These are phyloP conservation scores for Cecidostiba fungosa DNA, from an alignment of 2,888 invertebrate genomes.

Conservation along the genomic window DNA sequence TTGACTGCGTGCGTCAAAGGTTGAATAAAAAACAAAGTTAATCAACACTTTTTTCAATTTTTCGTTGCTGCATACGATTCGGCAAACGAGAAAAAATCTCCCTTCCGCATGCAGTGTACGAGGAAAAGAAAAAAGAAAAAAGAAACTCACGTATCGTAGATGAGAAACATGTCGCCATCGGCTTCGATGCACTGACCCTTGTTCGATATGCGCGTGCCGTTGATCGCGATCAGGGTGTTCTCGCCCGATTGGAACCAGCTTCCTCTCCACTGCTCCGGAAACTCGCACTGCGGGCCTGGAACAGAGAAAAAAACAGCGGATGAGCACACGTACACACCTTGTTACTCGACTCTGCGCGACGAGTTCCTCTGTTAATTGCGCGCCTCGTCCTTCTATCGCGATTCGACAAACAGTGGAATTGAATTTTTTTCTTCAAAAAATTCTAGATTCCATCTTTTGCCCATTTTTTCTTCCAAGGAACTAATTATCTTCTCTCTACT, in stretches of 20 bases:
- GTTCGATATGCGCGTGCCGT: constrained; percentile 78
- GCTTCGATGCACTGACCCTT: constrained; percentile 79
- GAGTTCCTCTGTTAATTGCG: too few species aligned
- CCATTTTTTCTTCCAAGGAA: too few species aligned
- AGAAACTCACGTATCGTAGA: constrained; percentile 77
- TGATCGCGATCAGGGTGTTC: constrained; percentile 76
- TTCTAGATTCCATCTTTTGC: too few species aligned
- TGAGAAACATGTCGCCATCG: constrained; percentile 80
- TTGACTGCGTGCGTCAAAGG: too few species aligned
- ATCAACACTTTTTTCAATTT: too few species aligned
- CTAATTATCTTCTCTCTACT: too few species aligned
- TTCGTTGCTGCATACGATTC: too few species aligned
- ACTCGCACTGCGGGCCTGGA: constrained; percentile 75
- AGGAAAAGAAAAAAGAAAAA: neutral
- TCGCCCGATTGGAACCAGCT: constrained; percentile 81
- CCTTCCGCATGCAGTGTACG: too few species aligned
- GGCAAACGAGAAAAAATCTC: neutral
- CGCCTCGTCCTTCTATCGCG: too few species aligned
- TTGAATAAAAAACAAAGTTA: too few species aligned
- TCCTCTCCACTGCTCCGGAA: constrained; percentile 79
- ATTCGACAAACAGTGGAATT: too few species aligned
- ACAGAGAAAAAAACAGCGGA: constrained; percentile 60
- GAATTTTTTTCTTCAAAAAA: too few species aligned
- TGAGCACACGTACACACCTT: constrained; percentile 1
- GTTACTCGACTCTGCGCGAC: neutral